A percentile compares a stretch with the other conserved stretches of the same genome.
phyloP scores from a whole-genome alignment of 2,888 invertebrate species.

The Leptothorax acervorum region DNA sequence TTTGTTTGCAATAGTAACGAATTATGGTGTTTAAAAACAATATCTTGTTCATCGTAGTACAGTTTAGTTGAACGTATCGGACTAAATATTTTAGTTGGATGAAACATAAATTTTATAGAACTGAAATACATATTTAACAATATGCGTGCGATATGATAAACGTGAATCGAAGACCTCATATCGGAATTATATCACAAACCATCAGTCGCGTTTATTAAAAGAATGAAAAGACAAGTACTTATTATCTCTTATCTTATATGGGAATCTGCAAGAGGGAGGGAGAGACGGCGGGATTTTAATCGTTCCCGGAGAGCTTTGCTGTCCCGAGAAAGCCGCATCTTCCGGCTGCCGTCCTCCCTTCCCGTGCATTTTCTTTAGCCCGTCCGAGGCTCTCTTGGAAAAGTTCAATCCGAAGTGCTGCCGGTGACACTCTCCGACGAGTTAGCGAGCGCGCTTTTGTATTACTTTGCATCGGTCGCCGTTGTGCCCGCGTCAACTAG shows the following conservation, averaged over 20 bases:
- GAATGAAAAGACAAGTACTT: background rate
- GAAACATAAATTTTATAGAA: background rate
- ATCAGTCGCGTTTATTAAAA: background rate
- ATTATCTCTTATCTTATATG: background rate
- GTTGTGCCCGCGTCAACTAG: conserved; percentile 47
- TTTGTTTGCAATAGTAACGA: too few relatives aligned
- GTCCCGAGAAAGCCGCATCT: conserved; percentile 33
- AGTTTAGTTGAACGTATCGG: too few relatives aligned
- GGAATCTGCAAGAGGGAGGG: background rate
- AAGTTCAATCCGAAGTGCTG: conserved; percentile 68
- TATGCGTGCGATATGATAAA: background rate
- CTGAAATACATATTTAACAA: background rate
- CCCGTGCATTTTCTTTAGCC: conserved; percentile 58
- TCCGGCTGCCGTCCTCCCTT: conserved; percentile 24
- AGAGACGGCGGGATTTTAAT: conserved; percentile 49
- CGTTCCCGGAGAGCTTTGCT: conserved; percentile 42
- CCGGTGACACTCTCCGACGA: conserved; percentile 68
- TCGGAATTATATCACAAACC: background rate
- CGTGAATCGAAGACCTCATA: background rate
- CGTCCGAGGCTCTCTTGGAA: conserved; percentile 61
- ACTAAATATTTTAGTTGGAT: too few relatives aligned
- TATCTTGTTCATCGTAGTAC: too few relatives aligned
- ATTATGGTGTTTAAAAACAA: too few relatives aligned
- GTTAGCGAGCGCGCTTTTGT: conserved; percentile 67
- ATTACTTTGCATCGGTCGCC: conserved; percentile 67